These are phyloP conservation scores for Procapra przewalskii DNA, from an alignment of 2,113 vertebrate species.

Conservation along the genomic window DNA sequence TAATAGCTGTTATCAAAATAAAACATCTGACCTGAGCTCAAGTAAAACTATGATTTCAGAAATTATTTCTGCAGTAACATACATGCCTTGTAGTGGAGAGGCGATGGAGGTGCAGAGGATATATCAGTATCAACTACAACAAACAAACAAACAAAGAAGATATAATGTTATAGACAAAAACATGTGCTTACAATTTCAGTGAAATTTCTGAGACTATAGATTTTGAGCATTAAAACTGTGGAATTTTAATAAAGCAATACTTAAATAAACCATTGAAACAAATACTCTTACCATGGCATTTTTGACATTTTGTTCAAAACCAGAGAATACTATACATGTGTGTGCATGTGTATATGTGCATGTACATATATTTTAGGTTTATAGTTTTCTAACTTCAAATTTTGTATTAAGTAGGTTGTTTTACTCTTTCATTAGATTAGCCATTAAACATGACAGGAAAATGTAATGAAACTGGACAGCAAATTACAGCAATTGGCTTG, in stretches of 20 bases:
- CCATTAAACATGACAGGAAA: background rate
- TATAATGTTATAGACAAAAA: background rate
- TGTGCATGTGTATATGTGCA: background rate
- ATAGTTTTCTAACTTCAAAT: background rate
- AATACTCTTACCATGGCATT: background rate
- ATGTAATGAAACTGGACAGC: background rate
- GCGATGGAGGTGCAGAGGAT: background rate
- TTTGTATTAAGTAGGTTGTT: background rate
- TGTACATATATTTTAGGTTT: background rate
- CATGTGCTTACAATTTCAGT: background rate
- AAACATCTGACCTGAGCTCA: background rate
- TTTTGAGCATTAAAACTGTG: background rate
- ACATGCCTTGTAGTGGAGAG: background rate
- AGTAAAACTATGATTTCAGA: background rate
- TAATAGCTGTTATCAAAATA: background rate
- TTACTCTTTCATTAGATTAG: background rate
- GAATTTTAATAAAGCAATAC: background rate
- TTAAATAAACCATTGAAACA: background rate
- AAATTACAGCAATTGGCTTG: background rate
- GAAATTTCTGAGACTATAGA: background rate
- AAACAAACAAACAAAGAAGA: background rate
- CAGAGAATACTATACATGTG: background rate
- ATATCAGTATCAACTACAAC: background rate
- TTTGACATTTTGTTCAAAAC: background rate
- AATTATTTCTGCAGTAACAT: background rate